Evolutionary conservation across 2,113 vertebrate genomes (phyloP), one percentile per base, ranked within the genome.

Genomic region (Pogona vitticeps): DNA sequence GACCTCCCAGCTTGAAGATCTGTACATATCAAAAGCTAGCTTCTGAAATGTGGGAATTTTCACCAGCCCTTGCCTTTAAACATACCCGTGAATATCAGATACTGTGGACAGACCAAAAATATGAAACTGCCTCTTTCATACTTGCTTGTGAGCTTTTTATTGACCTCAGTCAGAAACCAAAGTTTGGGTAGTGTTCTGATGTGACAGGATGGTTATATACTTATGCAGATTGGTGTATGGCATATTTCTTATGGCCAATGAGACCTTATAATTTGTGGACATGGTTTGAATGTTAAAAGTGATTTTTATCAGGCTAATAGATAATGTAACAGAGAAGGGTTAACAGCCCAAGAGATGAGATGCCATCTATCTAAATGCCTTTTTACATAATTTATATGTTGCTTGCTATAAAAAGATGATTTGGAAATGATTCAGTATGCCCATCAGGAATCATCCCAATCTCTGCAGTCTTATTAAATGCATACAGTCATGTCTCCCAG

Each of bases 391-490:
- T 94, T 95, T 92, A 79, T 94, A 92, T 92, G 92, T 96, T 93
- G 87, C 92, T 80, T 85, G 93, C 88, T 94, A 93, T 95, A 95
- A 94, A 96, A 95, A 92, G 91, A 95, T 95, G 93, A 94, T 95
- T 93, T 95, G 91, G 94, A 95, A 95, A 87, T 87, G 91, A 94
- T 94, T 85, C n/a, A 28, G 75, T 92, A 93, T 93, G 88, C 91
- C 94, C 94, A 96, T 94, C 91, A 93, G 94, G 95, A 96, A 90
- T 93, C 93, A 91, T 95, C 90, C 92, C 87, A 89, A 86, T 95
- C 95, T 96, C 95, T 90, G 91, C 93, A 95, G 94, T 94, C 94
- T 96, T 95, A 95, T 96, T 96, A 96, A 94, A 95, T 94, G 93
- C 95, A 91, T 91, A 94, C 94, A 95, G 88, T 65, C 91, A 87